phyloP scores from a whole-genome alignment of 2,797 vertebrate genomes.

The Pseudopleuronectes americanus region DNA sequence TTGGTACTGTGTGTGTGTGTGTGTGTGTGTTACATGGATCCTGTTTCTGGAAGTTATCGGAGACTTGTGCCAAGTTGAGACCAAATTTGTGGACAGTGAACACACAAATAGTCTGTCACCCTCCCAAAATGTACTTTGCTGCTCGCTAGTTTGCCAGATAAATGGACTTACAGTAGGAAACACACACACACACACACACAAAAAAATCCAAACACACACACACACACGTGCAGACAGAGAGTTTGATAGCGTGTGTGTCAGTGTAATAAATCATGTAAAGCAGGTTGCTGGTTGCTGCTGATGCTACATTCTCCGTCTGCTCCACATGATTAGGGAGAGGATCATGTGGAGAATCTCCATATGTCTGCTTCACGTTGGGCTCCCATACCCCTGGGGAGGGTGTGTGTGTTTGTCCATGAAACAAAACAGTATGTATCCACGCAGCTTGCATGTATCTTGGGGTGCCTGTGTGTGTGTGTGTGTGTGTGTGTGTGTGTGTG shows the following conservation, averaged over 20 bases:
- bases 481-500: constrained; percentile 1
- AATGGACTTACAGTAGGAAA: constrained; percentile 40
- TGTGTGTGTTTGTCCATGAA: constrained; percentile 36
- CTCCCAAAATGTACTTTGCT: constrained; percentile 22
- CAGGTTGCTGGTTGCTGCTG: constrained; percentile 78
- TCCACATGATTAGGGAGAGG: constrained; percentile 79
- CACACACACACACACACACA: constrained; percentile 10
- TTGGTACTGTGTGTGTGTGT: too few relatives aligned
- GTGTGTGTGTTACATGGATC: not conserved
- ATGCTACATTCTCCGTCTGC: constrained; percentile 76
- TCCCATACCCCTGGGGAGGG: constrained; percentile 63
- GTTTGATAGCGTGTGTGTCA: constrained; percentile 50
- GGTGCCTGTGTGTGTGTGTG: not conserved
- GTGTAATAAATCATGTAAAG: constrained; percentile 82
- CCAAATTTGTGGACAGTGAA: constrained; percentile 12
- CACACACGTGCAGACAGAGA: not conserved
- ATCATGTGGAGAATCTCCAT: constrained; percentile 81
- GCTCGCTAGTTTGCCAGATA: constrained; percentile 34
- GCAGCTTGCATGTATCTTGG: constrained; percentile 29
- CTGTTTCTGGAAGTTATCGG: constrained; percentile 8
- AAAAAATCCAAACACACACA: constrained; percentile 5
- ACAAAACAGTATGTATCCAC: constrained; percentile 42
- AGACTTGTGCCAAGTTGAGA: constrained; percentile 6
- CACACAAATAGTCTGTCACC: constrained; percentile 18
- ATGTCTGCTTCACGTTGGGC: constrained; percentile 67